A percentile compares a stretch with the other conserved stretches of the same genome.
These are phyloP conservation scores for Cynoglossus semilaevis DNA, from an alignment of 2,113 vertebrate species.

Conservation along the genomic window DNA sequence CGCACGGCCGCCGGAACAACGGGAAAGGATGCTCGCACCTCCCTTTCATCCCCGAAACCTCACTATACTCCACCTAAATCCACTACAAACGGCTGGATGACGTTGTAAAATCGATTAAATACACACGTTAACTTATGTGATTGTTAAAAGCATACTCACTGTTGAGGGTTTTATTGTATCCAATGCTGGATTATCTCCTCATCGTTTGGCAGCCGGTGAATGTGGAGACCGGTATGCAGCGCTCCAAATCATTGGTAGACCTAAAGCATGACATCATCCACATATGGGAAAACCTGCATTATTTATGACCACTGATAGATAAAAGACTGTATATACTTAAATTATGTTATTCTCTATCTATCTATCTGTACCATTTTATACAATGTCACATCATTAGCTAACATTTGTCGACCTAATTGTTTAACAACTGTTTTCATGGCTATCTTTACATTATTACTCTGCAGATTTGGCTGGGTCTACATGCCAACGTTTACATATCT, in stretches of 20 bases:
- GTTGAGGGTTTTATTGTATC: constrained; percentile 10
- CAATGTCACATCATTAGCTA: too few species aligned
- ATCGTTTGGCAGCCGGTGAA: constrained; percentile 49
- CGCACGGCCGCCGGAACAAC: constrained; percentile 46
- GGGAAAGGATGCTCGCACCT: constrained; percentile 35
- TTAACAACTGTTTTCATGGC: too few species aligned
- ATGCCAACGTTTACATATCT: too few species aligned
- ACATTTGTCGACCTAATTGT: too few species aligned
- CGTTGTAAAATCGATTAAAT: neutral
- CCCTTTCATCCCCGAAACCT: constrained; percentile 27
- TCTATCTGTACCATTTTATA: too few species aligned
- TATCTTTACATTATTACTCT: too few species aligned
- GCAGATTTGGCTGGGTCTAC: too few species aligned
- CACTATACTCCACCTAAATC: constrained; percentile 22
- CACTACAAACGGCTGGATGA: neutral
- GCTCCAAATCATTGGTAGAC: constrained; percentile 54
- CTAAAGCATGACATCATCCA: constrained; percentile 66
- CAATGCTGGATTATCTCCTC: constrained; percentile 41
- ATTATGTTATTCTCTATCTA: too few species aligned
- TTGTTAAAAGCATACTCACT: constrained; percentile 54
- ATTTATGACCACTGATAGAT: constrained; percentile 38
- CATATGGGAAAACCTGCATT: constrained; percentile 39
- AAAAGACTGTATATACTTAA: neutral
- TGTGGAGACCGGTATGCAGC: constrained; percentile 26
- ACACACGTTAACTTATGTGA: neutral